phyloP scores from a whole-genome alignment of 2,888 invertebrate genomes.

The Cheilosia pagana region DNA sequence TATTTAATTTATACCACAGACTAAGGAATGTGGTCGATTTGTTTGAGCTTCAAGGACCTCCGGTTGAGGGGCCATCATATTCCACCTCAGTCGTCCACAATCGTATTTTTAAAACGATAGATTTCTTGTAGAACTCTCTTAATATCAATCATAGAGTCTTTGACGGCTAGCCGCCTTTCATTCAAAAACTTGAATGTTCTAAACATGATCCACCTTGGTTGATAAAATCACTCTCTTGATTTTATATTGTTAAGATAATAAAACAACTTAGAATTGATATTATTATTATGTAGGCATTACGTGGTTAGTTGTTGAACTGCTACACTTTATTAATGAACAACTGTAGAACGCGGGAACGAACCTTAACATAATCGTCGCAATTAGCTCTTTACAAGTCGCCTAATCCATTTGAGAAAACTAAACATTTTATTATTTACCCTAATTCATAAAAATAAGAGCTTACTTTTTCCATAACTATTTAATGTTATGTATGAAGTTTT shows the following conservation, averaged over 20 bases:
- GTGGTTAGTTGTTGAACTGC: too few relatives aligned
- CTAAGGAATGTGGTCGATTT: not conserved
- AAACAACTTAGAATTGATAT: not conserved
- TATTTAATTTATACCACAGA: not conserved
- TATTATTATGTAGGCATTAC: not conserved
- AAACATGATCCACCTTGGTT: too few relatives aligned
- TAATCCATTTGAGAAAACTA: not conserved
- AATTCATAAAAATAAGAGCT: constrained; percentile 23
- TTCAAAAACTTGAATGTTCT: too few relatives aligned
- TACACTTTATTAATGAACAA: too few relatives aligned
- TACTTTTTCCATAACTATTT: not conserved
- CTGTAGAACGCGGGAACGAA: too few relatives aligned
- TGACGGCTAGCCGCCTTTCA: not conserved
- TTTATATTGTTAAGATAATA: too few relatives aligned
- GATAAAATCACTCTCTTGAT: not conserved
- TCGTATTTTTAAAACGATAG: not conserved
- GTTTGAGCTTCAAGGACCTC: too few relatives aligned
- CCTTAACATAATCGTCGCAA: not conserved
- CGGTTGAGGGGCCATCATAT: too few relatives aligned
- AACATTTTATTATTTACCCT: not conserved
- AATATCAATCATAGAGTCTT: not conserved
- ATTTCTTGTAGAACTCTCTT: not conserved
- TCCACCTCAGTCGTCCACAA: not conserved
- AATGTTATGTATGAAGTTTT: not conserved
- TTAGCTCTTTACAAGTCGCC: not conserved